Evolutionary conservation across 23 tunicate genomes (phyloP).

Genomic region (Clavelina lepadiformis): DNA sequence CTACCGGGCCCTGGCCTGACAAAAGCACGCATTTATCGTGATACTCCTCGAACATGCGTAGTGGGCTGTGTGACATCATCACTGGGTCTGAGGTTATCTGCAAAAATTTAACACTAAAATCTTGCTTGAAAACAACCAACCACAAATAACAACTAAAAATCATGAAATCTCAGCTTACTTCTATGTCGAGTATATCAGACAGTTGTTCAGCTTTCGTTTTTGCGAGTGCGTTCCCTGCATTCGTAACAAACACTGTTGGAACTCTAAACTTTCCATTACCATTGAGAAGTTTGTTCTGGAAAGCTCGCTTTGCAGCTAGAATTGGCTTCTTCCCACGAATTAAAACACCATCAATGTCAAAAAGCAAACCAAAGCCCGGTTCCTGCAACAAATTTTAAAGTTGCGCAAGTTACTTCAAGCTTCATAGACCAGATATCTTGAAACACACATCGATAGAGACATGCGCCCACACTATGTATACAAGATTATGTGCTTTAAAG

Average conservation of each 20-base stretch:
- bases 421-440: too few relatives aligned
- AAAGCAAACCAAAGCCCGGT: slow-evolving; percentile 50
- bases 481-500: too few relatives aligned
- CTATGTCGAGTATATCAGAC: slow-evolving; percentile 34
- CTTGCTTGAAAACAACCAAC: neutral
- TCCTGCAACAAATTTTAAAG: slow-evolving; percentile 21
- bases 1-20: slow-evolving; percentile 74
- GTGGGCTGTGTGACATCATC: slow-evolving; percentile 73
- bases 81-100: slow-evolving; percentile 66
- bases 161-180: slow-evolving; percentile 23
- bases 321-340: slow-evolving; percentile 62
- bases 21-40: slow-evolving; percentile 62
- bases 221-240: slow-evolving; percentile 66
- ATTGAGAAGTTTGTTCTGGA: slow-evolving; percentile 16
- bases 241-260: slow-evolving; percentile 71
- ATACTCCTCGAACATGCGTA: slow-evolving; percentile 44
- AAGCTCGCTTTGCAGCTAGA: slow-evolving; percentile 57
- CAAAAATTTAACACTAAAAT: neutral
- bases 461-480: too few relatives aligned
- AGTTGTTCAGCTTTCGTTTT: slow-evolving; percentile 60
- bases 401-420: neutral
- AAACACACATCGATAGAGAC: too few relatives aligned
- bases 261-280: slow-evolving; percentile 55
- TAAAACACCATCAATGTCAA: slow-evolving; percentile 74
- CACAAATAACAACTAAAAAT: neutral